These are phyloP conservation scores for Anarhynchus alexandrinus DNA, from an alignment of 2,113 vertebrate species.

Conservation along the genomic window DNA sequence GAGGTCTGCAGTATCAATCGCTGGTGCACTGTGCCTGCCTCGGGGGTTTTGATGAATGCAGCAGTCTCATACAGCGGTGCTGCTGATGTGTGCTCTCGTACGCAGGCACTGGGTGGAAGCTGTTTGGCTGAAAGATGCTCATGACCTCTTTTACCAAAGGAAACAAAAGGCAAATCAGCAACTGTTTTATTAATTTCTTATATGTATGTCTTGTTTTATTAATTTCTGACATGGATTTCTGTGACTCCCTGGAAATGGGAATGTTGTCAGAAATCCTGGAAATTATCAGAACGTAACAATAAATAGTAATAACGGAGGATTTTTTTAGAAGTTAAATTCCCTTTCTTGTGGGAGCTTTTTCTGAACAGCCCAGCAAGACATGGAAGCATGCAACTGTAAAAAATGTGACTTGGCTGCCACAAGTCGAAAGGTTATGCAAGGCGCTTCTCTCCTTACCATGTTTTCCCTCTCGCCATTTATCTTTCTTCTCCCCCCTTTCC, in stretches of 20 bases:
- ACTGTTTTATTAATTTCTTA: neutral
- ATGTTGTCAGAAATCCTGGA: neutral
- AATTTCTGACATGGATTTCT: neutral
- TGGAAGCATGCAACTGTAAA: neutral
- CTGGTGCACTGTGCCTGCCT: neutral
- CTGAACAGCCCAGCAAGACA: neutral
- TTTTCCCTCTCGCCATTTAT: neutral
- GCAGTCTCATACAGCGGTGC: neutral
- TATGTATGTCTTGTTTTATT: neutral
- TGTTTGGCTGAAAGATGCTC: slow-evolving; percentile 12
- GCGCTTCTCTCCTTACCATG: neutral
- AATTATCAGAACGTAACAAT: neutral
- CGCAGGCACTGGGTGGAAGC: slow-evolving; percentile 16
- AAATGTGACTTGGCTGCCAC: neutral
- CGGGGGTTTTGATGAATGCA: neutral
- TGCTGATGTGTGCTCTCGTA: neutral
- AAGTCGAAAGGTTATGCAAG: neutral
- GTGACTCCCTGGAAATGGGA: neutral
- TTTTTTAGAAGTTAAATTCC: neutral
- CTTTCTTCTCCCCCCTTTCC: neutral
- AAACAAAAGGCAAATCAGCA: slow-evolving; percentile 5
- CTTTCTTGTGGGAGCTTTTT: neutral
- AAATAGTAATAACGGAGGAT: neutral
- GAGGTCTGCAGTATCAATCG: neutral
- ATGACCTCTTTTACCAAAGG: slow-evolving; percentile 33